Conservation (phyloP, 2,888 invertebrate genomes). For the Helicoverpa assulta region DNA sequence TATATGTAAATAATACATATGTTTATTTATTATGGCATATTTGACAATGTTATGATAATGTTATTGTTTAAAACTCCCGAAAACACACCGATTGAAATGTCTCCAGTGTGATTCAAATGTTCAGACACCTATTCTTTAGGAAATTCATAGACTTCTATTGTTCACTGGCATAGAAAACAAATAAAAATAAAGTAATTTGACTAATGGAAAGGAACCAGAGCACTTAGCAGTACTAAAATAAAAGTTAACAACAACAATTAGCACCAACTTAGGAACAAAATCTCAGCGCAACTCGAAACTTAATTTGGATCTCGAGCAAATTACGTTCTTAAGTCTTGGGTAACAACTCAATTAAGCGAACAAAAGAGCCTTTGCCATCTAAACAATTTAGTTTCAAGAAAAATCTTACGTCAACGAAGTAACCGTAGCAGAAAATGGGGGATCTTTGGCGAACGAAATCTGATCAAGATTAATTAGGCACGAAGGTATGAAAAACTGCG, state of each 20-base stretch:
- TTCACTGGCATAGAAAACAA: not conserved
- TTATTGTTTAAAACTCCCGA: too few species aligned
- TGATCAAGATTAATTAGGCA: not conserved
- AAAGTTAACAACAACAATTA: constrained; percentile 44
- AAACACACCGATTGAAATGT: too few species aligned
- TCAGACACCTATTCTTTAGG: not conserved
- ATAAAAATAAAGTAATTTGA: constrained; percentile 1
- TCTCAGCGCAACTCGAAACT: constrained; percentile 31
- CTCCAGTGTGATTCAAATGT: too few species aligned
- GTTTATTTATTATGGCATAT: not conserved
- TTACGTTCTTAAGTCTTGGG: constrained; percentile 31
- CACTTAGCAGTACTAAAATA: constrained; percentile 20
- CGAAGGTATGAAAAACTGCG: not conserved
- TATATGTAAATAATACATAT: constrained; percentile 4
- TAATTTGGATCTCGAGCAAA: constrained; percentile 42
- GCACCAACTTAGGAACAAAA: constrained; percentile 30
- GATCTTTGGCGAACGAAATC: not conserved
- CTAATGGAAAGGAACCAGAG: not conserved
- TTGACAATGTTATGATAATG: too few species aligned
- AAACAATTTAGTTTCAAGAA: constrained; percentile 22
- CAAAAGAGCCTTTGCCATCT: constrained; percentile 20
- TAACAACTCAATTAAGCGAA: constrained; percentile 48
- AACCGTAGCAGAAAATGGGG: not conserved
- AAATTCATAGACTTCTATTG: constrained; percentile 6
- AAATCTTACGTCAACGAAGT: constrained; percentile 7